A percentile compares a stretch with the other conserved stretches of the same genome.
These are phyloP conservation scores for Epistrophe eligans DNA, from an alignment of 2,888 invertebrate genomes.

Conservation along the genomic window DNA sequence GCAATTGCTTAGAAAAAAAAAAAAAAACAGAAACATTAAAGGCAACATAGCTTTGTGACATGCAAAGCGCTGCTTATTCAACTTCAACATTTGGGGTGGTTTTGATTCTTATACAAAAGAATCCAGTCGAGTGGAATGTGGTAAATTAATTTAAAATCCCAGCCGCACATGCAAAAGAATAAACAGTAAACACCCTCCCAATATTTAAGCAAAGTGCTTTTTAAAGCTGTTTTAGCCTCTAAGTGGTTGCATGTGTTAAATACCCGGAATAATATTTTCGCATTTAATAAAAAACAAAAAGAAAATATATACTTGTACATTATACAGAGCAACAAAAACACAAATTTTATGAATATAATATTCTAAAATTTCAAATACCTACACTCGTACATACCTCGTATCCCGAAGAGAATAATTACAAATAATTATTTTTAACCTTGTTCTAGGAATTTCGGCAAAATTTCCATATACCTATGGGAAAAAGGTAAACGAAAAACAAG, in stretches of 20 bases:
- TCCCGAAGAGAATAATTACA: background rate
- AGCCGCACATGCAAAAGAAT: conserved; percentile 2
- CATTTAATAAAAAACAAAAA: background rate
- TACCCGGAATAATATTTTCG: conserved; percentile 21
- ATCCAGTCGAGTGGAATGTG: conserved; percentile 30
- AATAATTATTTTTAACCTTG: background rate
- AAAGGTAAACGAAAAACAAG: background rate
- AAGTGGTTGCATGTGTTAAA: conserved; percentile 16
- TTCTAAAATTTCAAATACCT: background rate
- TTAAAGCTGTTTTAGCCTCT: background rate
- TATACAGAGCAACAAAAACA: background rate
- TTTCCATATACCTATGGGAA: background rate
- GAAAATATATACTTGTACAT: too few species aligned
- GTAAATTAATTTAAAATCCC: conserved; percentile 46
- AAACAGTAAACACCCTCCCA: background rate
- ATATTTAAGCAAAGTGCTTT: conserved; percentile 33
- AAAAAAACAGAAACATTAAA: conserved; percentile 20
- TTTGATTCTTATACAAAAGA: conserved; percentile 15
- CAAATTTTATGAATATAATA: background rate
- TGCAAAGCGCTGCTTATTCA: conserved; percentile 30
- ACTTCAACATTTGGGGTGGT: conserved; percentile 26
- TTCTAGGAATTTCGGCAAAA: background rate
- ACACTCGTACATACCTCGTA: background rate
- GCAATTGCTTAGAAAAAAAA: background rate
- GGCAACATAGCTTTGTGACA: conserved; percentile 35